A percentile compares a stretch with the other conserved stretches of the same genome.
These are phyloP conservation scores for Microtus pennsylvanicus DNA, from an alignment of 2,113 vertebrate species.

Conservation along the genomic window DNA sequence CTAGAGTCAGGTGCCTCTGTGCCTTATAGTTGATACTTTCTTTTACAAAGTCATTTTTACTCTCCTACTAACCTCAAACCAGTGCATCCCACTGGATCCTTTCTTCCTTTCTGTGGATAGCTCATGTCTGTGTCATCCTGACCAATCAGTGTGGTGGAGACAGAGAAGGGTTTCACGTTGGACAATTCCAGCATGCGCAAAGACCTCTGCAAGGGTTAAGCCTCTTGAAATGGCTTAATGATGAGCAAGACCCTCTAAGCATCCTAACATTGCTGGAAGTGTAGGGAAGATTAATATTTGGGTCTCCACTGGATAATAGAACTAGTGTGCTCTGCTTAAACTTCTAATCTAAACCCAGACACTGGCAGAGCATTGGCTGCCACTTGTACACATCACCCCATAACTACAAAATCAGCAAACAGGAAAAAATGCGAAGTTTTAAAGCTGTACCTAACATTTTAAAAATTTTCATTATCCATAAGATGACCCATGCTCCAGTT, in stretches of 20 bases:
- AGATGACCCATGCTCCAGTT: not conserved
- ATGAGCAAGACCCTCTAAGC: not conserved
- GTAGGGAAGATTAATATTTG: not conserved
- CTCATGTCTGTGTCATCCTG: not conserved
- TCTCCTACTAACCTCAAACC: not conserved
- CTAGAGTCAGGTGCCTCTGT: not conserved
- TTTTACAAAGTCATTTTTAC: constrained; percentile 38
- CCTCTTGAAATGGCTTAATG: not conserved
- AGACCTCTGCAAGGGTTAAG: not conserved
- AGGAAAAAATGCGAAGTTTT: not conserved
- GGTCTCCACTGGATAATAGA: not conserved
- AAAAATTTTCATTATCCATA: constrained; percentile 4
- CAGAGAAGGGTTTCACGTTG: not conserved
- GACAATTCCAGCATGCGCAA: not conserved
- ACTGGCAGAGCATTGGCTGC: not conserved
- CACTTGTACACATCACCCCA: not conserved
- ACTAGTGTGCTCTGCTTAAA: not conserved
- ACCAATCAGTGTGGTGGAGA: not conserved
- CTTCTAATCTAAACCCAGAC: not conserved
- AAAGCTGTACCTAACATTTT: constrained; percentile 2
- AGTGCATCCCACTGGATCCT: not conserved
- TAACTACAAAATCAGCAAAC: not conserved
- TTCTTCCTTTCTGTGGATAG: not conserved
- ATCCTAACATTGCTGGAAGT: not conserved
- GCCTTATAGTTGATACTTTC: not conserved